Percentiles rank a stretch among this genome's conserved stretches.
Evolutionary conservation across 2,888 invertebrate species (phyloP).

Genomic region (Microplitis deprimator): DNA sequence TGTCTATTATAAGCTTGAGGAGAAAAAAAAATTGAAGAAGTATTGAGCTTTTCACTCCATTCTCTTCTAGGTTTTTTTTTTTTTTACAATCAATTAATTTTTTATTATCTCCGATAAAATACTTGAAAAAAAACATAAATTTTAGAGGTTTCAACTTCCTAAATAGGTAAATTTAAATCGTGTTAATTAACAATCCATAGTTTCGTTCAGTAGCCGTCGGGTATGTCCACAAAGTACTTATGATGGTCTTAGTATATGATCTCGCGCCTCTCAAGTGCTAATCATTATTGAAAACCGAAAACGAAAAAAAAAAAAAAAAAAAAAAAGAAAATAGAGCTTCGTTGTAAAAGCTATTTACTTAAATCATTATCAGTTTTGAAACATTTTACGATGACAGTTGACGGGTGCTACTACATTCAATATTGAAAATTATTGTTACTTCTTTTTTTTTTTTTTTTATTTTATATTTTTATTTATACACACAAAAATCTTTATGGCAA

Average conservation of each 20-base stretch:
- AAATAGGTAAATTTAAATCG: slow-evolving; percentile 35
- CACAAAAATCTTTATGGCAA: too few species aligned
- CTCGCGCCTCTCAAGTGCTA: slow-evolving; percentile 61
- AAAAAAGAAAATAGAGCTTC: slow-evolving; percentile 46
- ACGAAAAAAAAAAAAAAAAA: slow-evolving; percentile 24
- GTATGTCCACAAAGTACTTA: slow-evolving; percentile 44
- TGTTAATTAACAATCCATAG: slow-evolving; percentile 42
- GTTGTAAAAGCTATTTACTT: slow-evolving; percentile 67
- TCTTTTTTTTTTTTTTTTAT: background rate
- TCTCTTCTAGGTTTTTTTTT: slow-evolving; percentile 5
- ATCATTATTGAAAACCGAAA: slow-evolving; percentile 66
- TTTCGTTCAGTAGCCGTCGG: slow-evolving; percentile 50
- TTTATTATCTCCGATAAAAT: background rate
- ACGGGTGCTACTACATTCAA: background rate
- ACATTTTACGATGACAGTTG: background rate
- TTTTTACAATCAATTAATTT: background rate
- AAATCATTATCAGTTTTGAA: slow-evolving; percentile 57
- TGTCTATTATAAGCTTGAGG: background rate
- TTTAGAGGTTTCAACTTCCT: background rate
- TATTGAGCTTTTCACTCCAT: slow-evolving; percentile 1
- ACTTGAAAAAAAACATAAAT: background rate
- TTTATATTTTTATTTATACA: background rate
- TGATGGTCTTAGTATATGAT: slow-evolving; percentile 38
- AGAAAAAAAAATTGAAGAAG: background rate
- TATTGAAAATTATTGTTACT: background rate